phyloP scores from a whole-genome alignment of 2,113 vertebrate species.

The Syngnathus floridae region DNA sequence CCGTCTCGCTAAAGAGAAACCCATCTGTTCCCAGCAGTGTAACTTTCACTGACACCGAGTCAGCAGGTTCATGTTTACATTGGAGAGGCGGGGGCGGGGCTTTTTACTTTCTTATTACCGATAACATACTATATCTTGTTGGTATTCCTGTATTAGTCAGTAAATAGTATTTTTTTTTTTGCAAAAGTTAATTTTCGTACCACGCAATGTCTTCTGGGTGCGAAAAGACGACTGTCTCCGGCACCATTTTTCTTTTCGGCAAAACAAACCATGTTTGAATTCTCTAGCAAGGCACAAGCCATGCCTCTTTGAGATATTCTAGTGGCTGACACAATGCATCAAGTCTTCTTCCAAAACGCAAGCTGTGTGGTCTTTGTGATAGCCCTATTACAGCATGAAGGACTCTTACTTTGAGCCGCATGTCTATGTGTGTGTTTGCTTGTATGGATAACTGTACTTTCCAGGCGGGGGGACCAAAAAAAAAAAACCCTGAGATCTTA shows the following conservation, averaged over 20 bases:
- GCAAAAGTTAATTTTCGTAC: neutral
- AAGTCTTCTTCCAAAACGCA: constrained; percentile 67
- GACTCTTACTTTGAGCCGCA: constrained; percentile 63
- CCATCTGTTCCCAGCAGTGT: constrained; percentile 66
- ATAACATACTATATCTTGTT: no score
- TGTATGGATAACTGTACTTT: constrained; percentile 64
- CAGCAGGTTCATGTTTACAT: constrained; percentile 21
- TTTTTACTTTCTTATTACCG: neutral
- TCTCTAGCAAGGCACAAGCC: constrained; percentile 51
- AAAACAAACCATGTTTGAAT: neutral
- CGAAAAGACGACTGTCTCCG: neutral
- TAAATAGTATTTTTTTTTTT: neutral
- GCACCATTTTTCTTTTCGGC: neutral
- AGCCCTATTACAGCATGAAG: constrained; percentile 67
- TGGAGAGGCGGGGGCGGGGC: neutral
- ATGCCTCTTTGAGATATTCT: constrained; percentile 50
- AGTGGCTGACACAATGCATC: constrained; percentile 57
- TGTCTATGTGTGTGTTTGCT: constrained; percentile 53
- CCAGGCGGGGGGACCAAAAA: constrained; percentile 41
- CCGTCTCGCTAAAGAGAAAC: constrained; percentile 62
- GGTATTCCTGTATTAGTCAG: no score
- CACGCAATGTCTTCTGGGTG: neutral
- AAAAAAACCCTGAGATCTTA: constrained; percentile 62
- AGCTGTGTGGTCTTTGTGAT: constrained; percentile 72
- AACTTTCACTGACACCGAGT: constrained; percentile 23